Evolutionary conservation across 2,797 vertebrate genomes (phyloP).

Genomic region (Macropodus opercularis): DNA sequence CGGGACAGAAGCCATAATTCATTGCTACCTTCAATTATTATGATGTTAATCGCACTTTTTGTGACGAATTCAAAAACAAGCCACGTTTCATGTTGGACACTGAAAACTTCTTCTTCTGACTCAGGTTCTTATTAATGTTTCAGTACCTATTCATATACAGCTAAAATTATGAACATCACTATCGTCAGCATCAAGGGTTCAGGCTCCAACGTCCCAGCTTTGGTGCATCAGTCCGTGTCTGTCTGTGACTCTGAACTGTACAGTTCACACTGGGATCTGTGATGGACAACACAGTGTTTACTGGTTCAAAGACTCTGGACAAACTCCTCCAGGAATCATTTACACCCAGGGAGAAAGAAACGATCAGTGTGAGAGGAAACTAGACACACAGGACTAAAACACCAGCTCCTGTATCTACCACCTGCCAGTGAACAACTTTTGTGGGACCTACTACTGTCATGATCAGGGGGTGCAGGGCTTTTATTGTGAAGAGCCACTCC

Average conservation of each 20-base stretch:
- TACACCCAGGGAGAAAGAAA: constrained; percentile 25
- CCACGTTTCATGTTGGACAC: constrained; percentile 1
- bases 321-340: constrained; percentile 44
- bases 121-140: constrained; percentile 27
- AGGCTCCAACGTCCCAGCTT: neutral
- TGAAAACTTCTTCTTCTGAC: constrained; percentile 12
- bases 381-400: neutral
- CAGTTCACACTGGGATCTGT: constrained; percentile 45
- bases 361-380: constrained; percentile 19
- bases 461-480: too few relatives aligned
- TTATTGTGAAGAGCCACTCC: too few relatives aligned
- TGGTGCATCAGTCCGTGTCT: neutral
- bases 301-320: constrained; percentile 52
- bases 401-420: constrained; percentile 52
- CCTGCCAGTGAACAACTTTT: constrained; percentile 8
- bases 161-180: neutral
- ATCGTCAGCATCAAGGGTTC: constrained; percentile 8
- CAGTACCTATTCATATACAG: neutral
- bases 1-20: too few relatives aligned
- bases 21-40: too few relatives aligned
- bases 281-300: constrained; percentile 51
- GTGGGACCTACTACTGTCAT: constrained; percentile 51
- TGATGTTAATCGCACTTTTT: too few relatives aligned
- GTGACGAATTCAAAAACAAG: neutral
- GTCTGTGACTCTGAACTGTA: constrained; percentile 51